phyloP scores from a whole-genome alignment of 2,888 invertebrate genomes.

The Lasioglossum calceatum region DNA sequence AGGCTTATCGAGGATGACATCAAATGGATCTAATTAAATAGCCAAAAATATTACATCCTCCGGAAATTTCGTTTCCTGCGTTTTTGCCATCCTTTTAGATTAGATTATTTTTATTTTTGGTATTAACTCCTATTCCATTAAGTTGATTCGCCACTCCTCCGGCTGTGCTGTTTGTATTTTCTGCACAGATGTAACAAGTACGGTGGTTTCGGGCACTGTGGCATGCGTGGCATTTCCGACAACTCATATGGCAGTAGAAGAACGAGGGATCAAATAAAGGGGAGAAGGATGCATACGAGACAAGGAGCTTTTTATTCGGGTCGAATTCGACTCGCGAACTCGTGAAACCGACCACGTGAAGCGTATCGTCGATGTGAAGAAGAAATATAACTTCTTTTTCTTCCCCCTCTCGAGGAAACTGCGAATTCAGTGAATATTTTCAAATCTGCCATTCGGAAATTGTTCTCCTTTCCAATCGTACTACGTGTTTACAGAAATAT shows the following conservation, averaged over 20 bases:
- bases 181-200: conserved; percentile 54
- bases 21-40: background rate
- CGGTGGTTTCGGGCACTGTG: conserved; percentile 74
- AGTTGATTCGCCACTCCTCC: conserved; percentile 12
- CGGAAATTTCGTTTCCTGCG: background rate
- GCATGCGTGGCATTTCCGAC: conserved; percentile 83
- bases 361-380: conserved; percentile 24
- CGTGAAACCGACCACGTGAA: conserved; percentile 34
- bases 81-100: background rate
- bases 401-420: background rate
- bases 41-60: background rate
- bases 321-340: conserved; percentile 51
- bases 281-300: conserved; percentile 27
- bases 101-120: background rate
- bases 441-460: background rate
- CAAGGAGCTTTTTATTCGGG: conserved; percentile 56
- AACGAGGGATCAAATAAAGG: conserved; percentile 26
- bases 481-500: background rate
- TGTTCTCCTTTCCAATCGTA: background rate
- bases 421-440: background rate
- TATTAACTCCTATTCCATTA: background rate
- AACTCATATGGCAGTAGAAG: conserved; percentile 69
- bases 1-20: background rate
- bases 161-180: conserved; percentile 51
- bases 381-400: background rate